Base-by-base conservation (phyloP, 2,888 invertebrate species). In the Lasioglossum leucozonium region DNA sequence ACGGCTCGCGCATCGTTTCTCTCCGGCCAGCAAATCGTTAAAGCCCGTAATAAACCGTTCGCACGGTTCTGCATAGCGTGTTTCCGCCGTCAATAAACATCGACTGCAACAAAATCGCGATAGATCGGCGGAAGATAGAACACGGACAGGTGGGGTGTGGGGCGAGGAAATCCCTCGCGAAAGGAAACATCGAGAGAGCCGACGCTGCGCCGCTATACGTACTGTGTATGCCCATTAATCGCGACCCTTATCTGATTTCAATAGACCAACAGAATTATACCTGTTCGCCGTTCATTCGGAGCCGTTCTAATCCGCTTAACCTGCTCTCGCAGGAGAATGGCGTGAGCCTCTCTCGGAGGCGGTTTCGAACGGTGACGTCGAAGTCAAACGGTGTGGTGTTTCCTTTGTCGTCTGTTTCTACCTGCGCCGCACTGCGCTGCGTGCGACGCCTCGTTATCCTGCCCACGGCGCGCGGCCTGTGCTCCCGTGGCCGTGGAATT, bases 341-440 rank as follows among this genome's bases (percentile, higher is more conserved):
- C 72, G 44, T 10, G 72, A 34, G 34, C 34, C 55, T 71, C 30
- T 69, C 44, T 10, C n/a, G 37, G 40, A 76, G 79, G 42, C 42
- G 40, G 30, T 26, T 5, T 16, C 26, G 18, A 16, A 67, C 67
- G 84, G 26, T 72, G 58, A 71, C 58, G 65, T 22, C 26, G 40
- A 47, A 79, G 71, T 84, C 79, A 65, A 86, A 86, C 85, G 85
- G 81, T 86, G 79, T 77, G 85, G 81, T 86, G 79, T 77, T 77
- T 85, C 79, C 74, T 30, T 18, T 67, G 81, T 79, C 78, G 75
- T 34, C 51, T 6, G 18, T 51, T 30, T 71, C 44, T 85, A 77
- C 72, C 72, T 72, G 75, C 71, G 75, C 47, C 5, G 44, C 44
- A 16, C 3, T 34, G 34, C 34, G 3, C 3, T 34, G 34, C 34